Base-by-base conservation (phyloP, 2,888 invertebrate species). In the Osedax fenrisi region DNA sequence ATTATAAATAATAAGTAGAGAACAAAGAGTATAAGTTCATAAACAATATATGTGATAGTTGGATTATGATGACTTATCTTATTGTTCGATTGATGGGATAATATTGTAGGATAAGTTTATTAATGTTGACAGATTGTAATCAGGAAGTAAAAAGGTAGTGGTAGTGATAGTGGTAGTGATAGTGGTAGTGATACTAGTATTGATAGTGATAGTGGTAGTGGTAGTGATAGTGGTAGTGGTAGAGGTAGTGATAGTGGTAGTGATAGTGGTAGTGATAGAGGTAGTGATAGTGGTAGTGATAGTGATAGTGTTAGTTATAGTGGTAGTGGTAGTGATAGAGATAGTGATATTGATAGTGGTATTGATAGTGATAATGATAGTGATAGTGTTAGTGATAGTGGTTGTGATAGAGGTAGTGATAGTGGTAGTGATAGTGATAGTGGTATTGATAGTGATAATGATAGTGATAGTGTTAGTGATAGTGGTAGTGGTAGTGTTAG, bases 161-260 rank as follows among this genome's bases (percentile, higher is more conserved):
- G 68, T 26, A 68, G 26, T 68, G 68, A 17, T 68, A 25, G 64
- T 23, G n/a, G 64, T 23, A 64, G 21, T 64, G 64, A 21, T 23
- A 64, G 1, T 21, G 10, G 64, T 64, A 64, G 64, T n/a, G 23
- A n/a, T 23, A 21, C 17, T 64, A 21, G 64, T 1, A 23, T 0
- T 64, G n/a, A 21, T 23, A 64, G 64, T 23, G 21, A 21, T 64
- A 64, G 21, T 17, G 21, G 21, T 21, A 64, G 64, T 64, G 3
- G 13, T 66, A 10, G 67, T 66, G 67, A 24, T 66, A 23, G 1
- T 66, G 2, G 13, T 21, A 21, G 67, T 24, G 22, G 22, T 67
- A 5, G 22, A 22, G 67, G 2, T 67, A 21, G 17, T 66, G 13
- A 23, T 10, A 13, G 23, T 66, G 67, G 67, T 66, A 10, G 2